A percentile compares a stretch with the other conserved stretches of the same genome.
These are phyloP conservation scores for Zosterops japonicus DNA, from an alignment of 2,113 vertebrate genomes.

Conservation along the genomic window DNA sequence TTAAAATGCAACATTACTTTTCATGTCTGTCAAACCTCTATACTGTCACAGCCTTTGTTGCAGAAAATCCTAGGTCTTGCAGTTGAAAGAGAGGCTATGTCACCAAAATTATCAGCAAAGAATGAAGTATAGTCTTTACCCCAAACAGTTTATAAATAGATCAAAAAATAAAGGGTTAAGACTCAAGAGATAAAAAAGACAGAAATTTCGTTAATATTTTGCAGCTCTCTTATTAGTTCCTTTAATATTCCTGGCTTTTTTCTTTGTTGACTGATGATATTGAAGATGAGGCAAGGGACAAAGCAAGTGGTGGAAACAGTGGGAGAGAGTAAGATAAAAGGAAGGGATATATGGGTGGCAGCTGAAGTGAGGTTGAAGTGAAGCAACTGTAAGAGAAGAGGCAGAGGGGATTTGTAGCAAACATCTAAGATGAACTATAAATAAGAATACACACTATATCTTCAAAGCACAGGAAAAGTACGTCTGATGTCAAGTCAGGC, in stretches of 20 bases:
- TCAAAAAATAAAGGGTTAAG: not conserved
- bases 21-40: not conserved
- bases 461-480: constrained; percentile 42
- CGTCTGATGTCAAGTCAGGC: not conserved
- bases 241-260: not conserved
- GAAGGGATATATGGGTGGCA: not conserved
- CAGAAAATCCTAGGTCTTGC: not conserved
- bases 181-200: not conserved
- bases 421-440: constrained; percentile 12
- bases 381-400: not conserved
- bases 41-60: not conserved
- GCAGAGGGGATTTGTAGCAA: not conserved
- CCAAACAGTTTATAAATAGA: not conserved
- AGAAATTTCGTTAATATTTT: not conserved
- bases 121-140: not conserved
- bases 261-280: not conserved
- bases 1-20: not conserved
- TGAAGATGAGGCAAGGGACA: not conserved
- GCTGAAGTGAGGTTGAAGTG: not conserved
- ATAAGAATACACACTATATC: not conserved
- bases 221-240: not conserved
- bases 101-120: not conserved
- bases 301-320: not conserved
- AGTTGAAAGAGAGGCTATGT: not conserved
- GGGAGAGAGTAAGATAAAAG: not conserved